Evolutionary conservation across 2,113 vertebrate species (phyloP).

Genomic region (Lophochroa leadbeateri): DNA sequence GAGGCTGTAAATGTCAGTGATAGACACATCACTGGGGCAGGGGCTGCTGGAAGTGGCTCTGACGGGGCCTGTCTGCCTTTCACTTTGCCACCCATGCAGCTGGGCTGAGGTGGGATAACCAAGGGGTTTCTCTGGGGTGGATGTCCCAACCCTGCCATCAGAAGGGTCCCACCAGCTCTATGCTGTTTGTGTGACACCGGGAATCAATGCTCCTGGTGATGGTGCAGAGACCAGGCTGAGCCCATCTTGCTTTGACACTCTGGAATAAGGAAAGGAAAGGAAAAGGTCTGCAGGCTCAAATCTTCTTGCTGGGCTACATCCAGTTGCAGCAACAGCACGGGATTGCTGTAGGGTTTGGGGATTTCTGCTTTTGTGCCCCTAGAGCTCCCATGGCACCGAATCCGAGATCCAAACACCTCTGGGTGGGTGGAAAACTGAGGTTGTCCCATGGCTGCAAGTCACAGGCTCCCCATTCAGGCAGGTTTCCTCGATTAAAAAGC

Average conservation of each 20-base stretch:
- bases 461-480: not conserved
- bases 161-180: not conserved
- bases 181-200: not conserved
- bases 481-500: not conserved
- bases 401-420: not conserved
- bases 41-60: not conserved
- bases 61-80: not conserved
- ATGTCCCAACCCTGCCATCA: not conserved
- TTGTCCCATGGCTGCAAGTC: not conserved
- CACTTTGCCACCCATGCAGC: not conserved
- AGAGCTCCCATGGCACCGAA: not conserved
- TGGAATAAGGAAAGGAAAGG: not conserved
- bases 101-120: accelerated
- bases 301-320: accelerated
- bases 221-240: not conserved
- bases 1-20: not conserved
- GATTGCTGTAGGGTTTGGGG: not conserved
- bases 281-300: accelerated
- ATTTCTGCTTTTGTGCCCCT: not conserved
- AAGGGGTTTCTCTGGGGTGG: not conserved
- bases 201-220: accelerated
- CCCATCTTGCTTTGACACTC: not conserved
- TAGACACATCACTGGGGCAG: not conserved
- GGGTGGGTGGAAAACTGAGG: not conserved
- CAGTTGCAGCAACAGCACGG: accelerated